These are phyloP conservation scores for Thereva nobilitata DNA, from an alignment of 2,888 invertebrate genomes.

Conservation along the genomic window DNA sequence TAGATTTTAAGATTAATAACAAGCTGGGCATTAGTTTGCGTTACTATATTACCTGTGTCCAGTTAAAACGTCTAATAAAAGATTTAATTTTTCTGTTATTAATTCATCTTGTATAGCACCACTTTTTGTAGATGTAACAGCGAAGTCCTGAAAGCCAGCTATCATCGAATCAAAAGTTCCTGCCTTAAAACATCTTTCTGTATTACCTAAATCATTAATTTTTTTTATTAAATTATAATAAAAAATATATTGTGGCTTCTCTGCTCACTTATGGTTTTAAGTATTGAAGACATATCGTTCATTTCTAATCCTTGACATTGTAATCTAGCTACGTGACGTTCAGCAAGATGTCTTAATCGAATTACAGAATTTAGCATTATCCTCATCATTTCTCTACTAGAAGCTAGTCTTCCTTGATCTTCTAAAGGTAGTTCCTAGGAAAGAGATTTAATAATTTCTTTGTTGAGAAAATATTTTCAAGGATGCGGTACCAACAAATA, in stretches of 20 bases:
- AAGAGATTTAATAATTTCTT: background rate
- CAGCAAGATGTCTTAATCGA: conserved; percentile 43
- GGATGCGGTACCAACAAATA: too few species aligned
- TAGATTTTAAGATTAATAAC: background rate
- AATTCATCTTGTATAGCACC: conserved; percentile 43
- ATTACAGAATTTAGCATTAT: conserved; percentile 45
- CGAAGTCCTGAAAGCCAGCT: conserved; percentile 43
- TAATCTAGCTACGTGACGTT: conserved; percentile 44
- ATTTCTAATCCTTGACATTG: conserved; percentile 44
- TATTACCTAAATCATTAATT: conserved; percentile 36
- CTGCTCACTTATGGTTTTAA: conserved; percentile 43
- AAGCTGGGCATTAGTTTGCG: background rate
- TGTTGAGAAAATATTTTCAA: too few species aligned
- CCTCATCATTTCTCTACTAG: conserved; percentile 46
- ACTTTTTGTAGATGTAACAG: conserved; percentile 43
- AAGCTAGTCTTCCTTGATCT: conserved; percentile 45
- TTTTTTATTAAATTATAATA: background rate
- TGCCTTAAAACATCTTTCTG: conserved; percentile 41
- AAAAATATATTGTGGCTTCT: background rate
- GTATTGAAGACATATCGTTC: conserved; percentile 44
- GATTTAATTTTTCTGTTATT: conserved; percentile 44
- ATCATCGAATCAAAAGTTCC: conserved; percentile 43
- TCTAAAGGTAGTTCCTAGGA: conserved; percentile 44
- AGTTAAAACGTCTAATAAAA: conserved; percentile 44
- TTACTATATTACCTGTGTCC: conserved; percentile 43